phyloP scores from a whole-genome alignment of 2,888 invertebrate genomes.

The Malachius bipustulatus region DNA sequence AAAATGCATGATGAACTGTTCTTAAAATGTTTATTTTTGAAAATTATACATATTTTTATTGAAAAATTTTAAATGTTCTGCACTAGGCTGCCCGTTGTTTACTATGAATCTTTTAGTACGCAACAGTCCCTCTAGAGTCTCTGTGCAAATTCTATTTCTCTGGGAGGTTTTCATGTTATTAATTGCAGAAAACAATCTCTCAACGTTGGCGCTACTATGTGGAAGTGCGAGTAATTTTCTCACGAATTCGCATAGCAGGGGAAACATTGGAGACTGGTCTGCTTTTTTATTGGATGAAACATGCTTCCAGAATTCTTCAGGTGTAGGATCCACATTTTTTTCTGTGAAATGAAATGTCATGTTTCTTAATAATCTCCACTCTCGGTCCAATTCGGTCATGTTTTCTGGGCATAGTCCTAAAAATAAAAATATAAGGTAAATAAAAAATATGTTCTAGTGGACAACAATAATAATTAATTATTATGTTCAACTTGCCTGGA shows the following conservation, averaged over 20 bases:
- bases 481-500: no score
- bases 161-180: not conserved
- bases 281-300: not conserved
- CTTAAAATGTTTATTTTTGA: no score
- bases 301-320: conserved; percentile 1
- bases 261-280: not conserved
- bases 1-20: conserved; percentile 8
- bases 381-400: not conserved
- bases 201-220: conserved; percentile 4
- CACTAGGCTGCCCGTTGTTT: conserved; percentile 3
- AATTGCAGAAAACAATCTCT: conserved; percentile 2
- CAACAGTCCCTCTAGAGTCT: not conserved
- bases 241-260: not conserved
- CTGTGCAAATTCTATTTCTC: not conserved
- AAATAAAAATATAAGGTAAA: no score
- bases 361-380: conserved; percentile 4
- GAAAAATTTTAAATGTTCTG: no score
- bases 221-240: conserved; percentile 2
- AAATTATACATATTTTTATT: no score
- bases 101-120: conserved; percentile 2
- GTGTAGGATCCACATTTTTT: not conserved
- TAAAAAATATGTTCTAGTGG: no score
- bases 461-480: no score
- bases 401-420: not conserved
- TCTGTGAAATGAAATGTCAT: not conserved